Evolutionary conservation across 2,888 invertebrate genomes (phyloP), one percentile per base, ranked within the genome.

Genomic region (Sminthurides aquaticus): DNA sequence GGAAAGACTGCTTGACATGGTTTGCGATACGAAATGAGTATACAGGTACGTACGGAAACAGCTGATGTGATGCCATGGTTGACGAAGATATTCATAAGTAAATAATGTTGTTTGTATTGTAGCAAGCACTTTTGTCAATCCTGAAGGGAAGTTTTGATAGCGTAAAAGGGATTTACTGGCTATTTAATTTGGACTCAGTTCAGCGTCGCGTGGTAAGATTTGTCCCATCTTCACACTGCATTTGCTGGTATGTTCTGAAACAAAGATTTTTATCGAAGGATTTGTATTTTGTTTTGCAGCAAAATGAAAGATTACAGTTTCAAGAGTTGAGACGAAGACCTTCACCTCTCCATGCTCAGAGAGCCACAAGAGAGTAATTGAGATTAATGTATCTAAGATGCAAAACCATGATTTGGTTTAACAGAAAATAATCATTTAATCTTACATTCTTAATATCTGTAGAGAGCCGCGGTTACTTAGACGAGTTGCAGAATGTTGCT

Each of bases 401-500:
- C n/a, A n/a, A n/a, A n/a, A n/a, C n/a, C n/a, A n/a, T n/a, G n/a
- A n/a, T n/a, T n/a, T n/a, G n/a, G n/a, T n/a, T n/a, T n/a, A n/a
- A n/a, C n/a, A n/a, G n/a, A 34, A 34, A 11, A 15, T 15, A 34
- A 15, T 34, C 43, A 34, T 34, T 5, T 24, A 27, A 24, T 22
- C 56, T 60, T 49, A 25, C n/a, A 59, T 11, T 66, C 24, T 49
- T 62, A 63, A 68, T 63, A 69, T 66, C 83, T 84, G 26, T 81
- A 93, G 92, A 74, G 87, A 91, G 80, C 89, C 90, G 61, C 89
- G 89, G 82, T 87, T 94, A 75, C 83, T 89, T 75, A 88, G 87
- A 76, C 84, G 91, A 76, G 87, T 91, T 29, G 78, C 90, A 68
- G 89, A 91, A 77, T 92, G 91, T 78, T 90, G 90, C 76, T 83